Evolutionary conservation across 2,888 invertebrate genomes (phyloP), one percentile per base, ranked within the genome.

Genomic region (Phanerotoma sp.): DNA sequence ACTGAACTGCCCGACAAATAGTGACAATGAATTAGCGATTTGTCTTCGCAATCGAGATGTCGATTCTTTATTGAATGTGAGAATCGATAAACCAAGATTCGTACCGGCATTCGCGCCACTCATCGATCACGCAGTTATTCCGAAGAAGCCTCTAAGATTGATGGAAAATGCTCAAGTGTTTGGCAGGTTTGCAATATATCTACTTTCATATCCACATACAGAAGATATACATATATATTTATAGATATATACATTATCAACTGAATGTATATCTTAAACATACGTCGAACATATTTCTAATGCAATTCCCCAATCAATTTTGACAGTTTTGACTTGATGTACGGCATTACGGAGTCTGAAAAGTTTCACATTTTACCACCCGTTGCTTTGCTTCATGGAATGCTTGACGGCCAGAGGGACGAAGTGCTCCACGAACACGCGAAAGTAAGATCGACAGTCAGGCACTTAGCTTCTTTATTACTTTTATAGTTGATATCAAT

Each of bases 101-200:
- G 86, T 89, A 67, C 91, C 92, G n/a, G 86, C 89, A 6, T 87
- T 92, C 67, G 95, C 93, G 1, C 96, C 96, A 4, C 85, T 91
- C 28, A 87, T 95, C 22, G 95, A 96, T 68, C 89, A 90, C 22
- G 86, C 88, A 47, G 89, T 93, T 59, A 87, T 94, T 63, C 91
- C 91, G 2, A 89, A 87, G 74, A 88, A 90, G 69, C 93, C 93
- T 2, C 80, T 83, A 40, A 84, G 84, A 70, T 83, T 87, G 48
- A 91, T 93, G 89, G 84, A 86, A 56, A 84, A 86, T 73, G 83
- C 84, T 15, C 86, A 88, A 72, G 81, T 88, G 52, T 84, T 91
- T 69, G 86, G 86, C 81, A 88, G 87, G 91, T 91, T 78, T 70
- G 30, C 18, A 40, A 32, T 40, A 40, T 40, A 44, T n/a, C 32